Evolutionary conservation across 1,140 invertebrate species (phyloP), one percentile per base, ranked within the genome.

Genomic region (Ceratoteleas bidentatus): DNA sequence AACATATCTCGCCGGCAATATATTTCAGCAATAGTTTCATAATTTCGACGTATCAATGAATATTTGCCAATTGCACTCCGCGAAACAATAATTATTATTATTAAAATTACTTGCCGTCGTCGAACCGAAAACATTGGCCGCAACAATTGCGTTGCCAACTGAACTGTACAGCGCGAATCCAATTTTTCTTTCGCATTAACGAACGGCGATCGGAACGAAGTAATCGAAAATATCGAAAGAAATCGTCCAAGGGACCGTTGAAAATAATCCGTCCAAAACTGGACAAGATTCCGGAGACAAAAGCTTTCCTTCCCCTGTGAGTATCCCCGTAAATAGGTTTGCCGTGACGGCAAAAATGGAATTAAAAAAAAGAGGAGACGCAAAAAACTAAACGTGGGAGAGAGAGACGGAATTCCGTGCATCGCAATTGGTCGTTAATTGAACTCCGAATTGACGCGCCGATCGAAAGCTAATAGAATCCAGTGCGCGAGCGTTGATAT

Each of bases 391-490:
- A 47, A 2, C 32, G 32, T 3, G 6, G 33, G n/a, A 45, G 34
- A 15, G 38, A 40, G 11, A 8, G 38, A 40, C 11, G 34, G 53
- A 73, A 62, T 50, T 45, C 34, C n/a, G 53, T 52, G 57, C 54
- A 79, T 66, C 38, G 54, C 70, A 76, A 84, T 75, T 73, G 62
- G 45, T 80, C 52, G 76, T 74, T 77, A 81, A 78, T 81, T 73
- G 72, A 75, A 75, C 32, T 72, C 38, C 32, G 72, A 75, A 81
- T 81, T 75, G 72, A 81, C 72, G 50, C 60, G 47, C 60, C 66
- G 66, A 81, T 70, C 72, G 72, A 75, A 70, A 70, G 60, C 72
- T 75, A 75, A 81, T 75, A 81, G 72, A 81, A 81, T 69, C 14
- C 45, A 6, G 64, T 14, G 45, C 56, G 52, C 58, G n/a, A 53